Conservation (phyloP, 2,797 vertebrate species). For the Diceros bicornis region DNA sequence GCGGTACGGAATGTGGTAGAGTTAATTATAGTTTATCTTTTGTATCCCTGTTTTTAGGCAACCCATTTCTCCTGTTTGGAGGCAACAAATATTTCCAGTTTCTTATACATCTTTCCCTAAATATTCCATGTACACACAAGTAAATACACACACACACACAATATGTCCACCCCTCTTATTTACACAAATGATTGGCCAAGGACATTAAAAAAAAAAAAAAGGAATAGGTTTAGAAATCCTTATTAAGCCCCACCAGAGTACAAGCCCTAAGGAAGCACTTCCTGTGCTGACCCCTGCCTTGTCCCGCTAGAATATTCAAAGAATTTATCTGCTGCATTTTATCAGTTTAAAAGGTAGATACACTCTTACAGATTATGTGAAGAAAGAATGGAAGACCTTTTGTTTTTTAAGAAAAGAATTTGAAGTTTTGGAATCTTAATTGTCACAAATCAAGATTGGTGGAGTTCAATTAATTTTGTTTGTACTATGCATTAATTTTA, state of each 20-base stretch:
- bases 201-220: background rate
- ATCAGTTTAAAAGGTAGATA: slow-evolving; percentile 47
- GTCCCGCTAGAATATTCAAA: background rate
- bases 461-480: slow-evolving; percentile 28
- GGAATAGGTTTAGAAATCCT: background rate
- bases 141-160: background rate
- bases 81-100: background rate
- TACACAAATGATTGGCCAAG: slow-evolving; percentile 3
- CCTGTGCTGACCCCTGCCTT: background rate
- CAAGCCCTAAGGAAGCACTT: background rate
- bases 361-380: slow-evolving; percentile 20
- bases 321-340: background rate
- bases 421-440: slow-evolving; percentile 19
- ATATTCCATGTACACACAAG: background rate
- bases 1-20: background rate
- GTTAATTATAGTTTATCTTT: background rate
- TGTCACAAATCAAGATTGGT: slow-evolving; percentile 27
- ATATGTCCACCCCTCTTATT: background rate
- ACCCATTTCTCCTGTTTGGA: background rate
- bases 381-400: background rate
- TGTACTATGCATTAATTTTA: slow-evolving; percentile 6
- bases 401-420: slow-evolving; percentile 48
- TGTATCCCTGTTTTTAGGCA: background rate
- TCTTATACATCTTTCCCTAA: background rate
- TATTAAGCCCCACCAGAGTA: background rate